Conservation (phyloP, 92 coral and sea anemone species). For the Zoanthus sociatus region DNA sequence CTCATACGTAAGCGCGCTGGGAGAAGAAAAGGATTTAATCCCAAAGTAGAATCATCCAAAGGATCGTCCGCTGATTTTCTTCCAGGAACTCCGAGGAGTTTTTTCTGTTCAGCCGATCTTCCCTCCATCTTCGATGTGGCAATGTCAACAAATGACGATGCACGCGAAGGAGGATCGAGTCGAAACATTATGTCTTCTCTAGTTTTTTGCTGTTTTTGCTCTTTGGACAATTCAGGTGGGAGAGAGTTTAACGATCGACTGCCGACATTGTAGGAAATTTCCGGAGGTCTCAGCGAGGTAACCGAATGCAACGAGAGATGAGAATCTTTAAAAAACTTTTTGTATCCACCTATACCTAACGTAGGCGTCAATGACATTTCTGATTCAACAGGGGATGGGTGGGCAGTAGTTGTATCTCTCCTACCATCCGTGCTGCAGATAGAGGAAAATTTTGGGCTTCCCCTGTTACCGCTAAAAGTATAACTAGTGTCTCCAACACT, state of each 20-base stretch:
- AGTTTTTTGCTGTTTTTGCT: slow-evolving; percentile 38
- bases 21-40: background rate
- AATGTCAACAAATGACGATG: slow-evolving; percentile 68
- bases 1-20: slow-evolving; percentile 71
- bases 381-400: slow-evolving; percentile 38
- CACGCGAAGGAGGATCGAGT: slow-evolving; percentile 70
- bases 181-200: slow-evolving; percentile 61
- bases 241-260: slow-evolving; percentile 77
- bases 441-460: slow-evolving; percentile 65
- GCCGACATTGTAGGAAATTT: slow-evolving; percentile 31
- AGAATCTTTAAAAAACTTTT: slow-evolving; percentile 62
- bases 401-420: slow-evolving; percentile 46
- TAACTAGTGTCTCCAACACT: slow-evolving; percentile 26
- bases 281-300: slow-evolving; percentile 55
- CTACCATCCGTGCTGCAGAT: slow-evolving; percentile 81
- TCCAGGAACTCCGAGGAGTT: background rate
- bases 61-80: slow-evolving; percentile 26
- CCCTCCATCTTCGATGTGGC: slow-evolving; percentile 36
- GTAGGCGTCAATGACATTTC: slow-evolving; percentile 48
- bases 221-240: slow-evolving; percentile 53
- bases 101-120: background rate
- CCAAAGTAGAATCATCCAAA: slow-evolving; percentile 15
- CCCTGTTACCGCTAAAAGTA: slow-evolving; percentile 7
- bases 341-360: slow-evolving; percentile 48
- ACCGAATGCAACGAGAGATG: slow-evolving; percentile 65